A percentile compares a stretch with the other conserved stretches of the same genome.
Conservation (phyloP, 35 echinoderm and acorn worm species). For the Strongylocentrotus purpuratus region DNA sequence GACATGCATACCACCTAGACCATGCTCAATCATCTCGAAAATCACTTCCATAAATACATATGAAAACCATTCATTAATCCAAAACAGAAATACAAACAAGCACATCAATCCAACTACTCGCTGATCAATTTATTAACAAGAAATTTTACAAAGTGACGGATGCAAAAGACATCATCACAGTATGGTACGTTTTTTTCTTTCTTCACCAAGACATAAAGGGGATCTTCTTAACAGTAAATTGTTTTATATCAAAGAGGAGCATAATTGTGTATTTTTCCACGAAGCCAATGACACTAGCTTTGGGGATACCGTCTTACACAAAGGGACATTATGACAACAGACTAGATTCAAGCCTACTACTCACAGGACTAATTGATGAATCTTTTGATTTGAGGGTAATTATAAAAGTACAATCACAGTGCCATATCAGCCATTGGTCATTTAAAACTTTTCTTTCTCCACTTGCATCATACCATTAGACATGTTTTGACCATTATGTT, state of each 20-base stretch:
- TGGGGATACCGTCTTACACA: not conserved
- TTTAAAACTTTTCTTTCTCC: not conserved
- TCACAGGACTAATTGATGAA: not conserved
- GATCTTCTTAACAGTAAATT: not conserved
- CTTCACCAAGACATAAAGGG: not conserved
- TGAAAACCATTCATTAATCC: not conserved
- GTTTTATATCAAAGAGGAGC: not conserved
- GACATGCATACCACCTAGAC: too few relatives aligned
- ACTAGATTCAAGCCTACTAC: not conserved
- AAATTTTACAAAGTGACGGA: not conserved
- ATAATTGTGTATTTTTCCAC: not conserved
- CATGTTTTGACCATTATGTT: too few relatives aligned
- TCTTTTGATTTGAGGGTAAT: not conserved
- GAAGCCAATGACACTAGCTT: not conserved
- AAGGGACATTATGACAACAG: not conserved
- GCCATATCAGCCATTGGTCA: not conserved
- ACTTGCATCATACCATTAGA: too few relatives aligned
- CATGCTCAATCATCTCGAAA: too few relatives aligned
- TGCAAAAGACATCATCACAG: not conserved
- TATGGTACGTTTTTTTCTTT: not conserved
- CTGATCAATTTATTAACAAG: constrained; percentile 4
- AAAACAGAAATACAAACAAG: not conserved
- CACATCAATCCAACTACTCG: not conserved
- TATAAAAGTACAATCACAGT: not conserved
- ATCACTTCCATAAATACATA: too few relatives aligned